Conservation (phyloP, 1,140 invertebrate genomes). For the Lordiphosa collinella region DNA sequence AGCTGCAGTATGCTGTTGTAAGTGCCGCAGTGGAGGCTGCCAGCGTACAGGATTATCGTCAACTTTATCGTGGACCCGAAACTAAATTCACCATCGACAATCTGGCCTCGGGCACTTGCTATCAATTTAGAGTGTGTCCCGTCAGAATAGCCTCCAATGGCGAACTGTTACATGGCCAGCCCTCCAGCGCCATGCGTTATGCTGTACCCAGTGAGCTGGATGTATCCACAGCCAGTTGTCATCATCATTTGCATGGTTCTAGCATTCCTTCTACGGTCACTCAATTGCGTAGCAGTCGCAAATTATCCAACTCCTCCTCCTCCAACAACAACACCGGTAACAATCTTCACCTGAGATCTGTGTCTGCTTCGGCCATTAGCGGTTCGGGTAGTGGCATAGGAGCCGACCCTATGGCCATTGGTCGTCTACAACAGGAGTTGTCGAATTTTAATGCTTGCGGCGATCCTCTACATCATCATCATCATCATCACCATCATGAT, state of each 20-base stretch:
- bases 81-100: constrained; percentile 84
- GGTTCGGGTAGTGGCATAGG: constrained; percentile 51
- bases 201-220: constrained; percentile 65
- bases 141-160: constrained; percentile 83
- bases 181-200: constrained; percentile 82
- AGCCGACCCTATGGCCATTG: constrained; percentile 43
- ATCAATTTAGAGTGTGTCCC: constrained; percentile 86
- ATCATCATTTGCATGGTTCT: constrained; percentile 44
- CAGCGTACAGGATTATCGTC: constrained; percentile 63
- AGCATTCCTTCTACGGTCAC: constrained; percentile 10
- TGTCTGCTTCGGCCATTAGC: constrained; percentile 69
- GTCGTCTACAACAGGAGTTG: constrained; percentile 61
- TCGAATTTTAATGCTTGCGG: constrained; percentile 58
- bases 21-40: constrained; percentile 20
- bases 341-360: constrained; percentile 62
- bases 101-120: constrained; percentile 86
- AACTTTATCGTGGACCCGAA: constrained; percentile 87
- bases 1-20: constrained; percentile 65
- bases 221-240: constrained; percentile 25
- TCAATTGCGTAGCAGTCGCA: constrained; percentile 63
- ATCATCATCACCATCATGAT: constrained; percentile 72
- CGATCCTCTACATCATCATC: constrained; percentile 72
- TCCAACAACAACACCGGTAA: too few species aligned
- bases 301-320: constrained; percentile 26
- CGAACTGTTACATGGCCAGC: constrained; percentile 84